A percentile compares a stretch with the other conserved stretches of the same genome.
Conservation (phyloP, 2,888 invertebrate species). For the Pterostichus niger region DNA sequence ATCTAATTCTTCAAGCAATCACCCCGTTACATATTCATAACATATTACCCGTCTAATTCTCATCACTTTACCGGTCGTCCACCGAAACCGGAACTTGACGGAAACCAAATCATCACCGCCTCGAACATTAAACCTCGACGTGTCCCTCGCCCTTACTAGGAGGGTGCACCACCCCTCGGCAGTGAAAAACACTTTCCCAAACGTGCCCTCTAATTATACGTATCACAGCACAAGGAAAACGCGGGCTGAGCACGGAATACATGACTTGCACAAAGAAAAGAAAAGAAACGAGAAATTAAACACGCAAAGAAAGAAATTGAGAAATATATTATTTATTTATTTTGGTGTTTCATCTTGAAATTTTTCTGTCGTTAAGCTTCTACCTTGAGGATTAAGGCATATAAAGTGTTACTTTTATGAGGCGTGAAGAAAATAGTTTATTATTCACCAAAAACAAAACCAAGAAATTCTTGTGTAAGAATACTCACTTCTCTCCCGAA, state of each 20-base stretch:
- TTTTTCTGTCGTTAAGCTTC: too few relatives aligned
- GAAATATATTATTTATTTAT: neutral
- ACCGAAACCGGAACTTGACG: neutral
- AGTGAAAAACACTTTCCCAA: constrained; percentile 23
- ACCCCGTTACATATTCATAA: too few relatives aligned
- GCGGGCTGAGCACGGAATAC: constrained; percentile 54
- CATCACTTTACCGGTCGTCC: neutral
- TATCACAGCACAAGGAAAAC: constrained; percentile 56
- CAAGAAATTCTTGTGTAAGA: too few relatives aligned
- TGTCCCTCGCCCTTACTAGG: neutral
- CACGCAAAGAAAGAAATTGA: neutral
- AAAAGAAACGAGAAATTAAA: constrained; percentile 21
- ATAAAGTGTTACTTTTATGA: too few relatives aligned
- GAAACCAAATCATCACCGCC: constrained; percentile 9
- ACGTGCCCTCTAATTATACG: constrained; percentile 54
- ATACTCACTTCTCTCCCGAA: too few relatives aligned
- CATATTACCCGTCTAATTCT: too few relatives aligned
- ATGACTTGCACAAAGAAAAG: constrained; percentile 50
- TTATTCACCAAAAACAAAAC: too few relatives aligned
- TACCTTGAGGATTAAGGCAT: too few relatives aligned
- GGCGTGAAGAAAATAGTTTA: too few relatives aligned
- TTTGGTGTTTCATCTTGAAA: too few relatives aligned
- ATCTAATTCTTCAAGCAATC: too few relatives aligned
- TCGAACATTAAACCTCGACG: neutral
- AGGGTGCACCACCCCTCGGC: constrained; percentile 4